A percentile compares a stretch with the other conserved stretches of the same genome.
phyloP scores from a whole-genome alignment of 2,888 invertebrate species.

The Melanargia galathea region DNA sequence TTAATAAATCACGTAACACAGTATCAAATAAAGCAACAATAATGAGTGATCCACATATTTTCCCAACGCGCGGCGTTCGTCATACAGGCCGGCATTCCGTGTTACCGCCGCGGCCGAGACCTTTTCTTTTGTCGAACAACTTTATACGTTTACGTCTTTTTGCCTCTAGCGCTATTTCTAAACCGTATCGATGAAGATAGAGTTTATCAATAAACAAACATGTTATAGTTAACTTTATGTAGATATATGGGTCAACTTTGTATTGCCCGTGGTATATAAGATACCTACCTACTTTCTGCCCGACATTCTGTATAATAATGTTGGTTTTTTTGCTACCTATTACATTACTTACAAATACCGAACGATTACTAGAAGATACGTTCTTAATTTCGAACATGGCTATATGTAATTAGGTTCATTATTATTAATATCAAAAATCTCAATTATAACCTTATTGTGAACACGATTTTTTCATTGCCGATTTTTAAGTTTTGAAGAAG shows the following conservation, averaged over 20 bases:
- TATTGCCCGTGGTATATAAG: too few relatives aligned
- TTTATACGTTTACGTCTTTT: conserved; percentile 38
- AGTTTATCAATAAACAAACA: conserved; percentile 16
- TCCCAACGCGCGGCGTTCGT: conserved; percentile 21
- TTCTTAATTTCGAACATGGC: too few relatives aligned
- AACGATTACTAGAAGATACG: too few relatives aligned
- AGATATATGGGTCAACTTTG: background rate
- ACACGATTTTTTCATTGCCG: too few relatives aligned
- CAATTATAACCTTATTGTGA: too few relatives aligned
- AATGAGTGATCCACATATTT: conserved; percentile 20
- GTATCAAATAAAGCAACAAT: conserved; percentile 9
- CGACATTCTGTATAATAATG: too few relatives aligned
- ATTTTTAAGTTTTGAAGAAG: too few relatives aligned
- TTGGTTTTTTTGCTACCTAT: too few relatives aligned
- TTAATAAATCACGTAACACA: conserved; percentile 1
- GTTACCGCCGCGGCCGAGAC: conserved; percentile 32
- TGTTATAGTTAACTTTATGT: background rate
- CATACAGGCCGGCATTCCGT: conserved; percentile 33
- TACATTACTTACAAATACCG: too few relatives aligned
- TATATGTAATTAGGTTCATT: too few relatives aligned
- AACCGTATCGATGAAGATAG: background rate
- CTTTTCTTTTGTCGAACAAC: conserved; percentile 47
- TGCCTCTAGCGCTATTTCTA: conserved; percentile 6
- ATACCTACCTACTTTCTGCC: too few relatives aligned
- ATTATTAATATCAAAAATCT: too few relatives aligned